These are phyloP conservation scores for Pluvialis apricaria DNA, from an alignment of 2,113 vertebrate species.

Conservation along the genomic window DNA sequence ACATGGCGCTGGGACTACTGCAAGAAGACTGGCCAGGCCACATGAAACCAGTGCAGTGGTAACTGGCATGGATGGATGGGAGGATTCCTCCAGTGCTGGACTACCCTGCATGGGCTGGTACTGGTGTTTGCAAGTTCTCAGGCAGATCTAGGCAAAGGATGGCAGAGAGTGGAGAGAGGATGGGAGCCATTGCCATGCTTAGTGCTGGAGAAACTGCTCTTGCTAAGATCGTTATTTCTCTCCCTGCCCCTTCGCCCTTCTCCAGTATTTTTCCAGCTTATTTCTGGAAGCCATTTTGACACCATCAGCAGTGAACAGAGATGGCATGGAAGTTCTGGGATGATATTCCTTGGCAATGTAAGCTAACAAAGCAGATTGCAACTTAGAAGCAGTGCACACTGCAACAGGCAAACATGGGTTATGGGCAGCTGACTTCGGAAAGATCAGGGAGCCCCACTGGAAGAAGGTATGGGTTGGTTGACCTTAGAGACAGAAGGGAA, in stretches of 20 bases:
- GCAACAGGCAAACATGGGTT: not conserved
- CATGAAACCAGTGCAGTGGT: not conserved
- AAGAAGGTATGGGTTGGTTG: not conserved
- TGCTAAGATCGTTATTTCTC: not conserved
- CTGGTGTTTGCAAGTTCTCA: not conserved
- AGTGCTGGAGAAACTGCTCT: not conserved
- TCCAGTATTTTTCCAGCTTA: not conserved
- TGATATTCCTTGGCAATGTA: not conserved
- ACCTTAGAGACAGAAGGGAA: not conserved
- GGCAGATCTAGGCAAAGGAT: not conserved
- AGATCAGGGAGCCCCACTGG: not conserved
- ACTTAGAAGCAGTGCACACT: not conserved
- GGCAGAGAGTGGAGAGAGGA: not conserved
- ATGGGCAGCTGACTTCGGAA: not conserved
- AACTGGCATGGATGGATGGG: not conserved
- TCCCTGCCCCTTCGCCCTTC: not conserved
- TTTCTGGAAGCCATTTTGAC: not conserved
- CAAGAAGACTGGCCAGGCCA: not conserved
- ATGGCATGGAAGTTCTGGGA: not conserved
- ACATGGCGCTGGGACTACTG: not conserved
- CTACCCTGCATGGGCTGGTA: too few species aligned
- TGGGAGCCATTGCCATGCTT: not conserved
- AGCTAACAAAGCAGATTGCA: not conserved
- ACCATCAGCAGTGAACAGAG: not conserved
- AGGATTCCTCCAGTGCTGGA: not conserved